Conservation (phyloP, 1,140 invertebrate genomes). For the Lepidotrigona ventralis region DNA sequence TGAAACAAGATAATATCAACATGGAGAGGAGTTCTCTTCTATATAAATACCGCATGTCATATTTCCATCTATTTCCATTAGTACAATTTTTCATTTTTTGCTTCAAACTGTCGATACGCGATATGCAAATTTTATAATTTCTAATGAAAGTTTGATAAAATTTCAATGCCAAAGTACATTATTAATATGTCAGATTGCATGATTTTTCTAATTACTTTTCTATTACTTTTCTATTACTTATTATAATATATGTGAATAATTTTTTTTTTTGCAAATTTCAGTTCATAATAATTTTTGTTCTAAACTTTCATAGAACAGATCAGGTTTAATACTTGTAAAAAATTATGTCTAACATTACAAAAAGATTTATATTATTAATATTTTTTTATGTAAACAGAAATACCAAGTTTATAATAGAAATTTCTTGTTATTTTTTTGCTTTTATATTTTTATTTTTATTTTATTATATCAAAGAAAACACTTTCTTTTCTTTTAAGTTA, state of each 20-base stretch:
- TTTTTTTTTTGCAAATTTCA: background rate
- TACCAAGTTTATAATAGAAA: background rate
- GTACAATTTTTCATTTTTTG: slow-evolving; percentile 64
- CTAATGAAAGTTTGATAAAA: slow-evolving; percentile 68
- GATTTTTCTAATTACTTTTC: background rate
- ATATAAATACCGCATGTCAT: slow-evolving; percentile 65
- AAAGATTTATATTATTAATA: background rate
- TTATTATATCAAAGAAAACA: background rate
- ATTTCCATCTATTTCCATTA: slow-evolving; percentile 70
- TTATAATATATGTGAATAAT: slow-evolving; percentile 1
- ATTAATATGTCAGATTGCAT: slow-evolving; percentile 1
- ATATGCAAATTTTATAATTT: slow-evolving; percentile 66
- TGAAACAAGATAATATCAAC: slow-evolving; percentile 27
- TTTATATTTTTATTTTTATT: background rate
- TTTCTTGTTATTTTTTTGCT: background rate
- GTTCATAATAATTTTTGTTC: background rate
- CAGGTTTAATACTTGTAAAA: slow-evolving; percentile 14
- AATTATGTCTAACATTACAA: background rate
- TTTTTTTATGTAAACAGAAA: background rate
- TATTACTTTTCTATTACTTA: background rate
- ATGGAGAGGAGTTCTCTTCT: slow-evolving; percentile 62
- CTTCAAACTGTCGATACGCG: slow-evolving; percentile 64
- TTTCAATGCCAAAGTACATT: slow-evolving; percentile 76
- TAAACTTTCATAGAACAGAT: slow-evolving; percentile 6
- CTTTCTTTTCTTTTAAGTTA: background rate